Evolutionary conservation across 1,140 invertebrate species (phyloP).

Genomic region (Hydropsyche tenuis): DNA sequence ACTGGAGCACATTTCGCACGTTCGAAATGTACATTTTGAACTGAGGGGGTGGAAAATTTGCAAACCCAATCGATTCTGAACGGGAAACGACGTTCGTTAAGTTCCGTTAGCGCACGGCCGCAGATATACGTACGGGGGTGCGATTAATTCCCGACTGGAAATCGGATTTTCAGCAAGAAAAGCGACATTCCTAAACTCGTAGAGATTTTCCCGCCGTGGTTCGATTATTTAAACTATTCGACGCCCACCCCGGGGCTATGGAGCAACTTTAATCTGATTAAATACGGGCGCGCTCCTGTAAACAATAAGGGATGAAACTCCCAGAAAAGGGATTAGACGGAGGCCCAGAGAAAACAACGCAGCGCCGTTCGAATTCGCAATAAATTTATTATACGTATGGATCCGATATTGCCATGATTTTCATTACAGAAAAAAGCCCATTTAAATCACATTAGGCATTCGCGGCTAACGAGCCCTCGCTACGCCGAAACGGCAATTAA

Average conservation of each 20-base stretch:
- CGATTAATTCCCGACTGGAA: too few relatives aligned
- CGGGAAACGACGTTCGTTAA: too few relatives aligned
- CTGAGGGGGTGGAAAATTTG: too few relatives aligned
- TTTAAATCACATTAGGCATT: constrained; percentile 19
- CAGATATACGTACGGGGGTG: too few relatives aligned
- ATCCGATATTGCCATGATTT: constrained; percentile 16
- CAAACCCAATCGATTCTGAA: too few relatives aligned
- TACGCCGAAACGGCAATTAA: background rate
- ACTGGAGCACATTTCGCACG: too few relatives aligned
- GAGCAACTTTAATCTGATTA: constrained; percentile 21
- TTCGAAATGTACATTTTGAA: too few relatives aligned
- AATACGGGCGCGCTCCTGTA: constrained; percentile 24
- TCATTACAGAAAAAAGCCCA: constrained; percentile 25
- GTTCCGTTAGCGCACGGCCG: too few relatives aligned
- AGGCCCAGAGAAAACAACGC: constrained; percentile 25
- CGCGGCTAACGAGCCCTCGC: background rate
- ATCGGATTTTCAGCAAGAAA: too few relatives aligned
- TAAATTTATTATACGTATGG: constrained; percentile 4
- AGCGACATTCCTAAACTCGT: too few relatives aligned
- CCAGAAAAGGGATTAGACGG: constrained; percentile 17
- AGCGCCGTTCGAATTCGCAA: background rate
- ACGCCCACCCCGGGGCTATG: background rate
- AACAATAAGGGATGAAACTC: constrained; percentile 31
- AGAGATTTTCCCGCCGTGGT: too few relatives aligned
- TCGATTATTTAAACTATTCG: too few relatives aligned